Evolutionary conservation across 2,113 vertebrate species (phyloP).

Genomic region (Nanorana parkeri): DNA sequence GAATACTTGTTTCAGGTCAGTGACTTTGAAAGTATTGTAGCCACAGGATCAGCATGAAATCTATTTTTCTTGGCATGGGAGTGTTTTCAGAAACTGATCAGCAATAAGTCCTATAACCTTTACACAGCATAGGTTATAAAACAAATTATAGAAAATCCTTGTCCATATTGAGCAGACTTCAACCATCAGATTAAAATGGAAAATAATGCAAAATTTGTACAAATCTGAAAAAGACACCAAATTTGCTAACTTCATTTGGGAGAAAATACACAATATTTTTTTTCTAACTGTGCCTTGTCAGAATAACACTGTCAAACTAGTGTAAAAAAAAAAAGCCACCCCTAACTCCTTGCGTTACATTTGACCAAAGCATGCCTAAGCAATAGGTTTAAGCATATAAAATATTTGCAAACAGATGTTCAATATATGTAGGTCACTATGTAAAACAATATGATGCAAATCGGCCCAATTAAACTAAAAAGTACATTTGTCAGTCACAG

Average conservation of each 20-base stretch:
- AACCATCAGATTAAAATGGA: too few relatives aligned
- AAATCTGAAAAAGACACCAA: neutral
- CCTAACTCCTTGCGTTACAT: neutral
- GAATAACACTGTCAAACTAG: slow-evolving; percentile 8
- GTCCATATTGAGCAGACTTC: too few relatives aligned
- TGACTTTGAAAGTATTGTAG: too few relatives aligned
- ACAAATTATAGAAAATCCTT: too few relatives aligned
- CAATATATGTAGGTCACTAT: slow-evolving; percentile 69
- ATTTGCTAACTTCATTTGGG: neutral
- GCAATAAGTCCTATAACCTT: slow-evolving; percentile 9
- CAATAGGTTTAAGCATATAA: slow-evolving; percentile 16
- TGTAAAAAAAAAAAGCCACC: neutral
- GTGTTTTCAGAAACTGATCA: neutral
- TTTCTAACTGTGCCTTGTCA: neutral
- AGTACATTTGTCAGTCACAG: slow-evolving; percentile 73
- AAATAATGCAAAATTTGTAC: neutral
- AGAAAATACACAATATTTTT: slow-evolving; percentile 2
- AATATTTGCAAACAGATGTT: slow-evolving; percentile 65
- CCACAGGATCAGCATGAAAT: too few relatives aligned
- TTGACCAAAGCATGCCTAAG: slow-evolving; percentile 54
- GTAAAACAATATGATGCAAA: slow-evolving; percentile 72
- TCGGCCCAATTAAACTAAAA: slow-evolving; percentile 77
- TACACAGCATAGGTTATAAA: too few relatives aligned
- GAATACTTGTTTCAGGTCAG: too few relatives aligned
- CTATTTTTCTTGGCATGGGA: too few relatives aligned